Percentiles rank a stretch among this genome's conserved stretches.
phyloP scores from a whole-genome alignment of 2,113 vertebrate species.

The Vulpes lagopus region DNA sequence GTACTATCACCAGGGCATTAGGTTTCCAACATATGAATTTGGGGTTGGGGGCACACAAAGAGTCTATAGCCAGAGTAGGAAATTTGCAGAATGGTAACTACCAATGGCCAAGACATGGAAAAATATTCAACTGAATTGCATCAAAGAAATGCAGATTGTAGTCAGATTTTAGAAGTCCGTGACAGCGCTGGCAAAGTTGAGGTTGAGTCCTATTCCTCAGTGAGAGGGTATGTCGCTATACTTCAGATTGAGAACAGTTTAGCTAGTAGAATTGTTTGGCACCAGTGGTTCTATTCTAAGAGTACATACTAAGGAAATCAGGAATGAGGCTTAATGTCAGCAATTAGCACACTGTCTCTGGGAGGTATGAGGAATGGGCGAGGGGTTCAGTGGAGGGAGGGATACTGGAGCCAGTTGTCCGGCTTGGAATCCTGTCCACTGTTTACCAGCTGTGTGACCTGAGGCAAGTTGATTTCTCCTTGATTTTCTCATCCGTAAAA shows the following conservation, averaged over 20 bases:
- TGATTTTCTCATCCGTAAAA: conserved; percentile 49
- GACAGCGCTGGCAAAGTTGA: neutral
- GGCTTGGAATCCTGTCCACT: neutral
- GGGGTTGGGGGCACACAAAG: neutral
- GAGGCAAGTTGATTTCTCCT: conserved; percentile 29
- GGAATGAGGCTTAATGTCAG: neutral
- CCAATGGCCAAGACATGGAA: neutral
- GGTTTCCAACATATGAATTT: neutral
- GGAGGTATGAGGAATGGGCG: neutral
- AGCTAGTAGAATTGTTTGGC: neutral
- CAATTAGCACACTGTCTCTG: neutral
- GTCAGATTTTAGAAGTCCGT: neutral
- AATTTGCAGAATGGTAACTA: conserved; percentile 23
- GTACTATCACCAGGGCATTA: neutral
- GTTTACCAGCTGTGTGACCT: neutral
- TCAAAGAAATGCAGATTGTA: conserved; percentile 16
- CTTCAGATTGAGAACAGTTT: neutral
- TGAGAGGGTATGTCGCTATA: neutral
- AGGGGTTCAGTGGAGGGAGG: neutral
- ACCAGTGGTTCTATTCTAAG: neutral
- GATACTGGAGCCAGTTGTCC: neutral
- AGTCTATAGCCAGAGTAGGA: neutral
- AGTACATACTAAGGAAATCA: neutral
- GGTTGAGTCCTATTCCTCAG: neutral
- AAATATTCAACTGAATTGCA: neutral